Evolutionary conservation across 1,140 invertebrate genomes (phyloP), one percentile per base, ranked within the genome.

Genomic region (Musca domestica): DNA sequence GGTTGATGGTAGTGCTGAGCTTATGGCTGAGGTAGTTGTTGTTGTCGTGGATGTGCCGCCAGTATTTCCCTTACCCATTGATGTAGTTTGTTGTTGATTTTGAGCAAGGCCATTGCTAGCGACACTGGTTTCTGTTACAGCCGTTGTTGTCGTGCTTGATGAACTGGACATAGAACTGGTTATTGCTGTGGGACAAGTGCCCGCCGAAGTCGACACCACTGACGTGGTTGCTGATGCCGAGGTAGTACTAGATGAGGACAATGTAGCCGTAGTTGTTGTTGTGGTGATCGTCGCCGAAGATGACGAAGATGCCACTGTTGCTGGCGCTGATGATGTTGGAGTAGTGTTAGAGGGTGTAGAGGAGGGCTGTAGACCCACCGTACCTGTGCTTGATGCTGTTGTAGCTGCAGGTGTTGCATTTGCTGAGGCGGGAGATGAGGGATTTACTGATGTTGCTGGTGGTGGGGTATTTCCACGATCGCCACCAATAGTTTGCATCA

Each of bases 401-500:
- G 54, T 30, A 63, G 14, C 69, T 56, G 51, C 20, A 6, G 66
- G 23, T 17, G 74, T 70, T 25, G 74, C 70, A 64, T 71, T 74
- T 15, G 76, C 72, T 7, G 74, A 74, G 65, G 77, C 71, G 7
- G 74, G 73, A 64, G 77, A 73, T 64, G 72, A 71, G 54, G 74
- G 81, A 5, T 61, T 61, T 9, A 61, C 19, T 41, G 76, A 79
- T 70, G 74, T 71, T 66, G 74, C 71, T 63, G 76, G 72, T 48
- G 79, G 75, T 23, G 77, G 77, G 46, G 77, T 74, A 41, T 72
- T 71, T 20, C 74, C 70, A 15, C 74, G 71, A 0, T 74, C 76
- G 52, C 75, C 78, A 58, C 74, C 78, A 27, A 76, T 34, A n/a
- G 80, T 76, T 48, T 80, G 78, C 72, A 81, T 77, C 1, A 82